Evolutionary conservation across 2,888 invertebrate genomes (phyloP).

Genomic region (Hypomecis atomaria): DNA sequence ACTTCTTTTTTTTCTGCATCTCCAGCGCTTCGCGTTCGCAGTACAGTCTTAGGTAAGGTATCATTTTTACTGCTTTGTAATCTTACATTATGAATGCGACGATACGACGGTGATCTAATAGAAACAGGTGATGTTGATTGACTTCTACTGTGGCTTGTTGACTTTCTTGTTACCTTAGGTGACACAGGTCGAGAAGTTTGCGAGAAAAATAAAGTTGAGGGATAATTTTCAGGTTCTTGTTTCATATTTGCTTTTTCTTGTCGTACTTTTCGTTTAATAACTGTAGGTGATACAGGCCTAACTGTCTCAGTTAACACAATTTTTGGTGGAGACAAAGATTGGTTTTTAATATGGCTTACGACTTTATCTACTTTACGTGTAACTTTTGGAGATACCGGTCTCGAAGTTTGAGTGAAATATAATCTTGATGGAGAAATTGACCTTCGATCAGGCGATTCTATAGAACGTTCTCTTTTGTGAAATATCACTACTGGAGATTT

Average conservation of each 20-base stretch:
- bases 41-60: slow-evolving; percentile 64
- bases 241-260: slow-evolving; percentile 48
- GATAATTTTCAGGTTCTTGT: slow-evolving; percentile 51
- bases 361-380: slow-evolving; percentile 49
- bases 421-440: slow-evolving; percentile 65
- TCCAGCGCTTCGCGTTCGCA: slow-evolving; percentile 87
- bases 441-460: slow-evolving; percentile 45
- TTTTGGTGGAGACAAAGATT: slow-evolving; percentile 64
- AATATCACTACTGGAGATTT: slow-evolving; percentile 74
- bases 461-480: slow-evolving; percentile 60
- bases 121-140: slow-evolving; percentile 84
- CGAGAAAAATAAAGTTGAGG: slow-evolving; percentile 67
- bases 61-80: slow-evolving; percentile 68
- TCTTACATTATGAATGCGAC: slow-evolving; percentile 85
- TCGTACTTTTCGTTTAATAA: slow-evolving; percentile 49
- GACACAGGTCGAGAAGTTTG: slow-evolving; percentile 75
- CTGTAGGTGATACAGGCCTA: slow-evolving; percentile 67
- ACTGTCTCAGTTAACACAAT: slow-evolving; percentile 70
- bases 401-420: slow-evolving; percentile 65
- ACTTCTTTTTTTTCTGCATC: slow-evolving; percentile 79
- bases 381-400: slow-evolving; percentile 71
- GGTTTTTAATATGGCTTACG: slow-evolving; percentile 45
- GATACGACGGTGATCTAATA: slow-evolving; percentile 87
- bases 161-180: slow-evolving; percentile 64
- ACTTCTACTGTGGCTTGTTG: slow-evolving; percentile 63